A percentile compares a stretch with the other conserved stretches of the same genome.
These are phyloP conservation scores for Charanyca ferruginea DNA, from an alignment of 2,888 invertebrate species.

Conservation along the genomic window DNA sequence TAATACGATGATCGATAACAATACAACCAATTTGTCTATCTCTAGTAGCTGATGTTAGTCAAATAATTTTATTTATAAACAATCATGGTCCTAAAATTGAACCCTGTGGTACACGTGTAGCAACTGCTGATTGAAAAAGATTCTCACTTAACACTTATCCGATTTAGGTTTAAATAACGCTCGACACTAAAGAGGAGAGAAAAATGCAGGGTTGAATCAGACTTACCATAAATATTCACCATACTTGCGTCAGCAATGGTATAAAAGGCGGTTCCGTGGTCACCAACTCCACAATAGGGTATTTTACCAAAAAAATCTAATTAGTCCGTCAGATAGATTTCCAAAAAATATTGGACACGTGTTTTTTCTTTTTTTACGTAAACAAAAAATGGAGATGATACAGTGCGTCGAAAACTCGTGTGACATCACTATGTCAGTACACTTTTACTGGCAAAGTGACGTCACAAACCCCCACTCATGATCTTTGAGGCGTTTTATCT, in stretches of 20 bases:
- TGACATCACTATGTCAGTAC: too few relatives aligned
- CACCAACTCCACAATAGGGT: too few relatives aligned
- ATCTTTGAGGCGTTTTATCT: too few relatives aligned
- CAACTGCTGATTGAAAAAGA: not conserved
- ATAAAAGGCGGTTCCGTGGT: constrained; percentile 3
- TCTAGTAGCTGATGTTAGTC: not conserved
- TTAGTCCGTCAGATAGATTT: too few relatives aligned
- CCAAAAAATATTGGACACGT: too few relatives aligned
- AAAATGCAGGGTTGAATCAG: not conserved
- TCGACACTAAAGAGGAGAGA: not conserved
- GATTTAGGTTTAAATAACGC: not conserved
- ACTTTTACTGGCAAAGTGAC: too few relatives aligned
- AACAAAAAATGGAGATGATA: too few relatives aligned
- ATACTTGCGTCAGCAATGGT: not conserved
- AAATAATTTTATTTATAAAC: constrained; percentile 1
- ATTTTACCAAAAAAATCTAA: too few relatives aligned
- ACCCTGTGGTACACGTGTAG: constrained; percentile 3
- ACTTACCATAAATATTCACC: not conserved
- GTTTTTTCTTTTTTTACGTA: too few relatives aligned
- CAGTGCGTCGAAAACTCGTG: too few relatives aligned
- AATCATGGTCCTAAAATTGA: not conserved
- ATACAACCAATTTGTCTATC: not conserved
- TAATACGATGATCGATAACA: not conserved
- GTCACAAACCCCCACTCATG: too few relatives aligned
- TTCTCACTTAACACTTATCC: not conserved